phyloP scores from a whole-genome alignment of 2,113 vertebrate genomes.

The Mormyrus iriodes region DNA sequence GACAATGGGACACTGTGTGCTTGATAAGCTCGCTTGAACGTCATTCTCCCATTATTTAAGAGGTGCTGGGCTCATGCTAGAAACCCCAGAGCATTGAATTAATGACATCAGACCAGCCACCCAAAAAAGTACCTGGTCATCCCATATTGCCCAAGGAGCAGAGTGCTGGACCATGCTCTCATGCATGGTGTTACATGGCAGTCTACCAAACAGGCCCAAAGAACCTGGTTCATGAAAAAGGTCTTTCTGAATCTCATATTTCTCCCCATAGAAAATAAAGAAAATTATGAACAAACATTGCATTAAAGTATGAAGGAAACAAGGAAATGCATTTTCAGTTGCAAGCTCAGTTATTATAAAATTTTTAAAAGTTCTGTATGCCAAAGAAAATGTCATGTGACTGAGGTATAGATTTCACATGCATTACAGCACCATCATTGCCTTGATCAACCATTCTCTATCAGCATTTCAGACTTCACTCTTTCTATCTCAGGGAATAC shows the following conservation, averaged over 20 bases:
- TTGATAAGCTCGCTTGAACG: background rate
- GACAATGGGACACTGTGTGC: background rate
- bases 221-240: background rate
- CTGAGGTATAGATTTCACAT: background rate
- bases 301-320: background rate
- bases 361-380: background rate
- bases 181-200: background rate
- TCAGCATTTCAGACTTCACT: background rate
- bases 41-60: background rate
- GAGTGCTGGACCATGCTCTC: background rate
- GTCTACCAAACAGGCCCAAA: background rate
- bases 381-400: background rate
- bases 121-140: background rate
- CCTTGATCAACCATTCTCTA: background rate
- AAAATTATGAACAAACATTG: background rate
- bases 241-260: background rate
- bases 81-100: background rate
- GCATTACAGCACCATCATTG: background rate
- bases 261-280: background rate
- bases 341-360: background rate
- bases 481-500: background rate
- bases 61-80: background rate
- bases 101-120: background rate
- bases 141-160: background rate
- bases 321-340: background rate